Evolutionary conservation across 2,113 vertebrate genomes (phyloP).

Genomic region (Lophotis ruficrista): DNA sequence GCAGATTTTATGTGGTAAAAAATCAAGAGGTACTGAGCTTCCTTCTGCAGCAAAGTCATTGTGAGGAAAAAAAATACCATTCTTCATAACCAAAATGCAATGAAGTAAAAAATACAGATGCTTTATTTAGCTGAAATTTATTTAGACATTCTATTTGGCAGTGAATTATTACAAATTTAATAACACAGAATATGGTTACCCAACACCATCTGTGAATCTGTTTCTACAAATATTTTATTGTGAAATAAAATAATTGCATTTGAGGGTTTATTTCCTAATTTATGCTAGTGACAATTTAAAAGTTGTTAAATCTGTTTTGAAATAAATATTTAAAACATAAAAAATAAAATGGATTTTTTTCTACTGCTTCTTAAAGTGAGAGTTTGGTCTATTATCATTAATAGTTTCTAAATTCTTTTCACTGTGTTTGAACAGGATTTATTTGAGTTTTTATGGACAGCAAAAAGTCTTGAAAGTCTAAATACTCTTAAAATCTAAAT

Average conservation of each 20-base stretch:
- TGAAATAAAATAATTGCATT: background rate
- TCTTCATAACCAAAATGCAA: background rate
- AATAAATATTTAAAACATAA: background rate
- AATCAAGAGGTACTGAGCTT: background rate
- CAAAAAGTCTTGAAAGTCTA: background rate
- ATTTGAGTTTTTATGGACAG: background rate
- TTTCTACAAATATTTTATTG: background rate
- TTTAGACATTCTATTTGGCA: background rate
- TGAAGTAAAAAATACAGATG: background rate
- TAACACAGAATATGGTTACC: background rate
- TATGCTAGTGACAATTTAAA: background rate
- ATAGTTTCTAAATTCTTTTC: background rate
- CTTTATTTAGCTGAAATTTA: background rate
- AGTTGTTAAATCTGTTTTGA: background rate
- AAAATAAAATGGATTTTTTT: background rate
- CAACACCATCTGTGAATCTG: background rate
- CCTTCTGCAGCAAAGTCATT: background rate
- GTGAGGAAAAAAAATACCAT: background rate
- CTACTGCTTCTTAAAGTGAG: background rate
- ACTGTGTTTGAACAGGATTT: background rate
- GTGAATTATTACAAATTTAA: background rate
- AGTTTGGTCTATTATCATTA: background rate
- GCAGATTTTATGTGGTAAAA: background rate
- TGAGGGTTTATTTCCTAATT: background rate
- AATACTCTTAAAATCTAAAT: background rate